Evolutionary conservation across 2,113 vertebrate species (phyloP), one percentile per base, ranked within the genome.

Genomic region (Donacobius atricapilla): DNA sequence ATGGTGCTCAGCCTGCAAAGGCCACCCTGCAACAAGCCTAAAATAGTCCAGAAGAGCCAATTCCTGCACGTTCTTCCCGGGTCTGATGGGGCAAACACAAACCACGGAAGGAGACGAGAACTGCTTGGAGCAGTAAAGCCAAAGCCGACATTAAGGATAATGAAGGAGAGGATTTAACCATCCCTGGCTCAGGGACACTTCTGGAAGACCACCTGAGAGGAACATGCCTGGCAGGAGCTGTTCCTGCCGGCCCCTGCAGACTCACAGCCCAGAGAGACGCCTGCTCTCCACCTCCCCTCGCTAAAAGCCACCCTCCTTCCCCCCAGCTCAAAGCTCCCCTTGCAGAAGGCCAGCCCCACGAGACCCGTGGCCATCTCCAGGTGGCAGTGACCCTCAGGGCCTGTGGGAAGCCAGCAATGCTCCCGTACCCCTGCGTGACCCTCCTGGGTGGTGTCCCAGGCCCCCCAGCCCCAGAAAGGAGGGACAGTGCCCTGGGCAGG

Each of bases 61-160:
- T 19, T 28, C 17, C 65, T 39, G n/a, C 17, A 6, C 7, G 15
- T 11, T 31, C 21, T 44, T 37, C 71, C 66, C 50, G 3, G 2
- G 3, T 8, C 53, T 54, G 68, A 15, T 0, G 19, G 37, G 33
- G 39, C 51, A 89, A 45, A 30, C 24, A 23, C 21, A 13, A 6
- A 11, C 16, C 24, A 2, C 1, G 33, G 44, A 35, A 14, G 30
- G 22, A 15, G 58, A 7, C 3, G n/a, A 47, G 47, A 37, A 9
- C 40, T 56, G 48, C 35, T 63, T 4, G 6, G n/a, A 47, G 60
- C 3, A 15, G 27, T 6, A 53, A 25, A 80, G 37, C 8, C 31
- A 3, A 80, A 69, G 48, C 17, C 83, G 48, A 0, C 0, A 0
- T 6, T 19, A 3, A 16, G 1, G 1, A 7, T 12, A 9, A 13